These are phyloP conservation scores for Trichomalopsis sarcophagae DNA, from an alignment of 1,140 invertebrate species.

Conservation along the genomic window DNA sequence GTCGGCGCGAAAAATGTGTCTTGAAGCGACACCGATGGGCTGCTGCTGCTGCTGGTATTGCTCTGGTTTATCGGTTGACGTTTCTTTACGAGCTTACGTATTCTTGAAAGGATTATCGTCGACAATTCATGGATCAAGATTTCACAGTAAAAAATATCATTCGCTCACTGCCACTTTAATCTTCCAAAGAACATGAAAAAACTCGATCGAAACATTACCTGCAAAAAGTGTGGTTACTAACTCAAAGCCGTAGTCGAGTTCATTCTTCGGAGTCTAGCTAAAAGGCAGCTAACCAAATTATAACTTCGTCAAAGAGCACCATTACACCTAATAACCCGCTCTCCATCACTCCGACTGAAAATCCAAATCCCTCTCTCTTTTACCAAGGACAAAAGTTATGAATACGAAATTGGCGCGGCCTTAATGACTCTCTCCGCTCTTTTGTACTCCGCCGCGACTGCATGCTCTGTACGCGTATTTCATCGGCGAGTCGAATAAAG, in stretches of 20 bases:
- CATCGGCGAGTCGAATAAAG: background rate
- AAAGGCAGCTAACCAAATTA: background rate
- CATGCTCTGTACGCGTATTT: background rate
- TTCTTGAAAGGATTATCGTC: too few relatives aligned
- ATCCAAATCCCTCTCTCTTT: background rate
- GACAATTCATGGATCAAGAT: too few relatives aligned
- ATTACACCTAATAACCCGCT: background rate
- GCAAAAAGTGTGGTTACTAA: background rate
- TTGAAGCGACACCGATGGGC: background rate
- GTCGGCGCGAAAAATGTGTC: conserved; percentile 9
- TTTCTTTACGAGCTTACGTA: background rate
- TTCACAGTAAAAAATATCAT: background rate
- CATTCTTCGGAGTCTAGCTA: background rate
- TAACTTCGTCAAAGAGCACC: background rate
- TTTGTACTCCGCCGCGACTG: background rate
- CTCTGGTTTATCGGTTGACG: background rate
- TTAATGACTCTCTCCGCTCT: background rate
- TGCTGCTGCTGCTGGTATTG: background rate
- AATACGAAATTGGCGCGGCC: background rate
- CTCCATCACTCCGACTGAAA: background rate
- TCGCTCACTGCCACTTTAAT: too few relatives aligned
- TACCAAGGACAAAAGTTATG: background rate
- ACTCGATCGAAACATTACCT: background rate
- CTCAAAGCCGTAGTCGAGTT: background rate
- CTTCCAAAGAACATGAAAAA: background rate